Conservation (phyloP, 1,140 invertebrate species). For the Drosophila triauraria region DNA sequence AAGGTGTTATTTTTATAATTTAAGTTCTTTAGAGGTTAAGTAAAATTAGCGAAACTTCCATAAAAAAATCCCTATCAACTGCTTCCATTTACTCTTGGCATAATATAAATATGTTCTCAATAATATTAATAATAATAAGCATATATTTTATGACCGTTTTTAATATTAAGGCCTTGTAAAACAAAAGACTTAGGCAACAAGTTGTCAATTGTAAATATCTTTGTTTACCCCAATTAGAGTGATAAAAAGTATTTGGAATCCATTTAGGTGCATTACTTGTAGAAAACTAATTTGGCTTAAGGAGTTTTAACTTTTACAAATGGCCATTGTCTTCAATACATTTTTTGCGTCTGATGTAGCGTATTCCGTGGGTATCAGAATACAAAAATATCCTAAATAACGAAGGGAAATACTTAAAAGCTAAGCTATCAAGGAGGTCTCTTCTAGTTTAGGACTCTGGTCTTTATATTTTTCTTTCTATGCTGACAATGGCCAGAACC, state of each 20-base stretch:
- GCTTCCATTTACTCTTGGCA: too few species aligned
- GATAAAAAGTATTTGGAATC: neutral
- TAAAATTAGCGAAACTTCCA: too few species aligned
- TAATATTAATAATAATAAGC: too few species aligned
- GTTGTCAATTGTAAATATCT: too few species aligned
- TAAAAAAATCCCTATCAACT: too few species aligned
- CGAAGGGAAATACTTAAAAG: neutral
- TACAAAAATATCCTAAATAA: neutral
- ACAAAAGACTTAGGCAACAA: slow-evolving; percentile 62
- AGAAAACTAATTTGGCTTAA: neutral
- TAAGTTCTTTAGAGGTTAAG: neutral
- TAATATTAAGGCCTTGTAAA: neutral
- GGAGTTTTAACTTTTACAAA: too few species aligned
- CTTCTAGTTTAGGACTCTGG: too few species aligned
- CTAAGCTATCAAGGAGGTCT: too few species aligned
- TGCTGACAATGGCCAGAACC: neutral
- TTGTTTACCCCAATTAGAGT: fast-evolving
- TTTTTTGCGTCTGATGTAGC: too few species aligned
- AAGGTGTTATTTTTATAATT: too few species aligned
- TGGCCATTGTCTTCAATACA: too few species aligned
- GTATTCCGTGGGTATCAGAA: neutral
- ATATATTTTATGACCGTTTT: neutral
- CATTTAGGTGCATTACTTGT: neutral
- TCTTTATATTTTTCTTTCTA: neutral
- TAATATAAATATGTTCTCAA: too few species aligned